Evolutionary conservation across 2,888 invertebrate species (phyloP), one percentile per base, ranked within the genome.

Genomic region (Dromius quadrimaculatus): DNA sequence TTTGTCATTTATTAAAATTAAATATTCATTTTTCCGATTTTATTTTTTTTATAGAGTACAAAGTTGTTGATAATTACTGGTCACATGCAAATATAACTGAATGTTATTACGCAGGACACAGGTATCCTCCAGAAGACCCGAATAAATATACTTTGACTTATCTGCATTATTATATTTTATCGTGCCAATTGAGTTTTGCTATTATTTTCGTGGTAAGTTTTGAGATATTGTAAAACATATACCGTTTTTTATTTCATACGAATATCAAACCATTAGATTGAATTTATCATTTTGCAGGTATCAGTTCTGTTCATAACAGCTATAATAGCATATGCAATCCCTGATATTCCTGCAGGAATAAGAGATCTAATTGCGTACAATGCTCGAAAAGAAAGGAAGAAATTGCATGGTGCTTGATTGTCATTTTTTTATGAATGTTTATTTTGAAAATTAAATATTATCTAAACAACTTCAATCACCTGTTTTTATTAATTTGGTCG

Each of bases 161-260:
- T 23, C 79, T 82, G 34, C 87, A 85, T 80, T 90, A 88, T 87
- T 85, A 85, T 73, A 80, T 88, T 22, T 77, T 88, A 72, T 85
- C 86, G 0, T 84, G 85, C 23, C 79, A 86, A 75, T 81, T 89
- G 22, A 83, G 84, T 1, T 87, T 88, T 78, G 85, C 89, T 22
- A 82, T 88, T 38, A 80, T 87, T 9, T 90, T 89, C 82, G 87
- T 88, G 85, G 88, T 88, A 78, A 76, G n/a, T n/a, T n/a, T n/a
- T n/a, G n/a, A n/a, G n/a, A n/a, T n/a, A n/a, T n/a, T n/a, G n/a
- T n/a, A n/a, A n/a, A n/a, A n/a, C n/a, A n/a, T n/a, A n/a, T n/a
- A n/a, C n/a, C n/a, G n/a, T n/a, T n/a, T n/a, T n/a, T n/a, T n/a
- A n/a, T n/a, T n/a, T n/a, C n/a, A n/a, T n/a, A n/a, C n/a, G n/a